Percentiles rank a stretch among this genome's conserved stretches.
Conservation (phyloP, 1,140 invertebrate species). For the Latrodectus geometricus region DNA sequence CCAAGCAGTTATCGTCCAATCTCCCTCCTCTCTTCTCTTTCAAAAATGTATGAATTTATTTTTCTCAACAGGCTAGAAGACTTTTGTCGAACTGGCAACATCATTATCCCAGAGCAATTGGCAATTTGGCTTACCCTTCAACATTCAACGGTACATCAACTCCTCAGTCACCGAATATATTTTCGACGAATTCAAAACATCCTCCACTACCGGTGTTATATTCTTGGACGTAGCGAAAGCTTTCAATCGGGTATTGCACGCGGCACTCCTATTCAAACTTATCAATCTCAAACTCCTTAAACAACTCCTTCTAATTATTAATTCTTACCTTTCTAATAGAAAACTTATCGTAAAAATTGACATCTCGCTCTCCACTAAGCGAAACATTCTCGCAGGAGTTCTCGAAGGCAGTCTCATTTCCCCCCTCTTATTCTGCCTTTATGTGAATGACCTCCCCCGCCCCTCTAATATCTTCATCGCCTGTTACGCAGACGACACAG, state of each 20-base stretch:
- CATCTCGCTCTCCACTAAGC: neutral
- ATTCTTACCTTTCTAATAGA: neutral
- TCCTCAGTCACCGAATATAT: too few species aligned
- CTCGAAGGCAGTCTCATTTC: neutral
- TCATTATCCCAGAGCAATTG: too few species aligned
- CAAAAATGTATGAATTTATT: too few species aligned
- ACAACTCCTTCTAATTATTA: neutral
- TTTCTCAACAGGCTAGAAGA: too few species aligned
- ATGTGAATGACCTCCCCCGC: neutral
- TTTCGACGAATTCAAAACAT: neutral
- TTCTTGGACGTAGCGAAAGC: neutral
- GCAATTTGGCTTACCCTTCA: too few species aligned
- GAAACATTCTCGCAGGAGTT: neutral
- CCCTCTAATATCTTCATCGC: neutral
- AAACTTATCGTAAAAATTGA: neutral
- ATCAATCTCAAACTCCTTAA: neutral
- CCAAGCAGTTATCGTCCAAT: too few species aligned
- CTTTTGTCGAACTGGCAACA: too few species aligned
- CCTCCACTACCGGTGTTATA: neutral
- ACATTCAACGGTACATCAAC: too few species aligned
- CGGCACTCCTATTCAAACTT: neutral
- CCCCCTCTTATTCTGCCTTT: neutral
- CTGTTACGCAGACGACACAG: neutral
- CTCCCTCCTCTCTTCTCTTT: too few species aligned
- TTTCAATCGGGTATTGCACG: neutral